Evolutionary conservation across 2,113 vertebrate species (phyloP).

Genomic region (Megaceryle maxima): DNA sequence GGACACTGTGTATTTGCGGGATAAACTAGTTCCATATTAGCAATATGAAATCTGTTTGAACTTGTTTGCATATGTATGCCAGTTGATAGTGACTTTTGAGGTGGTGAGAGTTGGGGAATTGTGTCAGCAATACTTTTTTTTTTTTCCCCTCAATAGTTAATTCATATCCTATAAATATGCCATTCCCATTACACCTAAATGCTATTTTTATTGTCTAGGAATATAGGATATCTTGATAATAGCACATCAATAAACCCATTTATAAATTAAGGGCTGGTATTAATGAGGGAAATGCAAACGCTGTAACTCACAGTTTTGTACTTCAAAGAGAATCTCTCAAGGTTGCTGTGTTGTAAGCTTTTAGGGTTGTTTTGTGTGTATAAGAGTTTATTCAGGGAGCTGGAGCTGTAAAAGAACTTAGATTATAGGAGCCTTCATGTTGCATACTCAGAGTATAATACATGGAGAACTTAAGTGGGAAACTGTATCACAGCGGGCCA

Average conservation of each 20-base stretch:
- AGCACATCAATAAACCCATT: background rate
- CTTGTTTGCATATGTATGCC: conserved; percentile 13
- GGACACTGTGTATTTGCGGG: conserved; percentile 19
- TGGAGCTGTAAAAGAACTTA: background rate
- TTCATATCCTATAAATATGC: background rate
- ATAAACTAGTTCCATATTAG: conserved; percentile 42
- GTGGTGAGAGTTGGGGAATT: background rate
- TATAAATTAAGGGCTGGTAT: background rate
- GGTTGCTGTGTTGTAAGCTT: background rate
- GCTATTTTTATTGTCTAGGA: background rate
- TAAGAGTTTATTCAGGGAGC: background rate
- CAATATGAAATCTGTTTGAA: conserved; percentile 19
- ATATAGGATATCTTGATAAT: background rate
- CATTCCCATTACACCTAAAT: background rate
- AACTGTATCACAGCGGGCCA: background rate
- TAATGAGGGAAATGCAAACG: background rate
- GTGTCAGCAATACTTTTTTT: background rate
- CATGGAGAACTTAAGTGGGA: background rate
- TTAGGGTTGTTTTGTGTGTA: background rate
- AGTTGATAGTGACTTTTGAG: background rate
- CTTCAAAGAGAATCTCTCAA: background rate
- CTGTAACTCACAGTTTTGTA: background rate
- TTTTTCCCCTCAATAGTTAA: background rate
- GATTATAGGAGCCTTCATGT: background rate
- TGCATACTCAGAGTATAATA: background rate